phyloP scores from a whole-genome alignment of 1,140 invertebrate species.

The Neodiprion fabricii region DNA sequence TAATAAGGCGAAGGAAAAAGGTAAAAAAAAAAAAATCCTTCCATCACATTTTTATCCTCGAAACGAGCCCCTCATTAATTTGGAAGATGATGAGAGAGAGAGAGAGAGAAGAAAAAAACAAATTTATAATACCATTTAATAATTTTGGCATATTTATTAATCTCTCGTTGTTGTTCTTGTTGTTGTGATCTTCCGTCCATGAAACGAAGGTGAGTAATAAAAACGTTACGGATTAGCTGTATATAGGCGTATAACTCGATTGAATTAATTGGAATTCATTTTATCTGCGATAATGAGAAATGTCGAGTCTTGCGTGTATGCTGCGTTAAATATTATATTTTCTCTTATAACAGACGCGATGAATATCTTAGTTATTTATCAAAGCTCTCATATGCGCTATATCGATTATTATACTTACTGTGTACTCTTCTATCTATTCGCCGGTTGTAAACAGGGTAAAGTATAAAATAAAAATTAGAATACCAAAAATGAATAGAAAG shows the following conservation, averaged over 20 bases:
- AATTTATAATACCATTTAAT: too few species aligned
- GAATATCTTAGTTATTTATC: not conserved
- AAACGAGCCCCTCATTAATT: too few species aligned
- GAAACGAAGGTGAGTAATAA: not conserved
- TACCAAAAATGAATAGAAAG: not conserved
- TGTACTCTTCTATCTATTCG: not conserved
- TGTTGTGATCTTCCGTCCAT: constrained; percentile 5
- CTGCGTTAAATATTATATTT: not conserved
- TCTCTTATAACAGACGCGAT: not conserved
- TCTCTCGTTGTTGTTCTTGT: not conserved
- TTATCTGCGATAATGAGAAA: not conserved
- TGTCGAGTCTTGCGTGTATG: not conserved
- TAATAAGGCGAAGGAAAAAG: too few species aligned
- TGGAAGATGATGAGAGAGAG: too few species aligned
- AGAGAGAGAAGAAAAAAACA: too few species aligned
- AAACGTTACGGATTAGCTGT: not conserved
- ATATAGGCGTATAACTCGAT: not conserved
- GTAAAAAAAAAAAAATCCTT: too few species aligned
- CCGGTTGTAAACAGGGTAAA: not conserved
- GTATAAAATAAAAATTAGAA: not conserved
- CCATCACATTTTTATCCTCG: too few species aligned
- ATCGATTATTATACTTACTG: too few species aligned
- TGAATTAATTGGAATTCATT: not conserved
- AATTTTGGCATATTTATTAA: too few species aligned
- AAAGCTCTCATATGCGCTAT: not conserved